These are phyloP conservation scores for Gracilinanus agilis DNA, from an alignment of 2,113 vertebrate species.

Conservation along the genomic window DNA sequence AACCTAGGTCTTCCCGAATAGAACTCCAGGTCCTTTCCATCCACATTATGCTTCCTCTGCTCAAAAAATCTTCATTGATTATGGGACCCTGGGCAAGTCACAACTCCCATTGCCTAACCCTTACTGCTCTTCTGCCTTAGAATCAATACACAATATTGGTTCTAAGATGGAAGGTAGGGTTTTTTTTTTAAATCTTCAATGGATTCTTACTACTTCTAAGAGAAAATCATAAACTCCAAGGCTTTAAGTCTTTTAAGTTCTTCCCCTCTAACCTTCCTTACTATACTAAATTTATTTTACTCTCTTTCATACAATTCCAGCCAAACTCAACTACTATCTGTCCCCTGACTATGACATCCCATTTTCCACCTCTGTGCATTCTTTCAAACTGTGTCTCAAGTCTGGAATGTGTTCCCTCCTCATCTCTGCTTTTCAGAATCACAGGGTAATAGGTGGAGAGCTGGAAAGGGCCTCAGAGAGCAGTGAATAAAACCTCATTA, in stretches of 20 bases:
- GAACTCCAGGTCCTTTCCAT: neutral
- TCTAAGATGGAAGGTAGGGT: no score
- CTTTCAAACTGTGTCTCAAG: neutral
- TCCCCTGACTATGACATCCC: neutral
- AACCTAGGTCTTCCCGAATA: neutral
- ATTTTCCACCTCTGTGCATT: neutral
- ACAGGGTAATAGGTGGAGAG: neutral
- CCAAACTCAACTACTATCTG: no score
- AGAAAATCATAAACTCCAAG: neutral
- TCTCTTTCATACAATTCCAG: neutral
- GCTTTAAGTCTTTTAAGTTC: neutral
- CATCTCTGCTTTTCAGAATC: neutral
- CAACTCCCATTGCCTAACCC: no score
- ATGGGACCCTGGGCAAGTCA: no score
- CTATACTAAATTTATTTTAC: neutral
- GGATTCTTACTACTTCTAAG: neutral
- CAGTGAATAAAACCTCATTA: neutral
- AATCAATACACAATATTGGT: no score
- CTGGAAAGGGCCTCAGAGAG: neutral
- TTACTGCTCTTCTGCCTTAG: no score
- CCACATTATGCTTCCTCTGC: neutral
- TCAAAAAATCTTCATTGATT: neutral
- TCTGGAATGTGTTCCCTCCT: neutral
- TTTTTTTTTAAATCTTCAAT: no score
- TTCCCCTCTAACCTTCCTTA: neutral